Evolutionary conservation across 2,113 vertebrate species (phyloP).

Genomic region (Pithys albifrons): DNA sequence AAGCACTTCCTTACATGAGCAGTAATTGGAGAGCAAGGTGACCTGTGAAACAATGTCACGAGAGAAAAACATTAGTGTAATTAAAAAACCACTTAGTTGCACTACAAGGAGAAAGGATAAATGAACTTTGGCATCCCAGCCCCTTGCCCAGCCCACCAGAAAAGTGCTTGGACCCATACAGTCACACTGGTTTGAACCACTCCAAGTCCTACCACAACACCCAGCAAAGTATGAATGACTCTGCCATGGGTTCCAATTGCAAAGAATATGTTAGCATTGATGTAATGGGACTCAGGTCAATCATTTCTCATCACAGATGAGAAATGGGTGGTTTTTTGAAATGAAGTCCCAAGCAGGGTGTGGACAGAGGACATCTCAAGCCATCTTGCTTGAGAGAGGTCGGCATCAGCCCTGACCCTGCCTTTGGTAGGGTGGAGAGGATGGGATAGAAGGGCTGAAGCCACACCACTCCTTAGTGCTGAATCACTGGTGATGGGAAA

Average conservation of each 20-base stretch:
- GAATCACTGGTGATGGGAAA: neutral
- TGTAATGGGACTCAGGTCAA: neutral
- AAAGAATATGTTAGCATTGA: neutral
- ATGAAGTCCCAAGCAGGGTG: neutral
- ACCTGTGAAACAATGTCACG: slow-evolving; percentile 19
- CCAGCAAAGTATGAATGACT: neutral
- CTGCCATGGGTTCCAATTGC: neutral
- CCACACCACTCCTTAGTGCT: neutral
- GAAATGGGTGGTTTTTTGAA: neutral
- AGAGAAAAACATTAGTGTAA: slow-evolving; percentile 41
- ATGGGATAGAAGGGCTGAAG: neutral
- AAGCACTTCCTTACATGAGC: slow-evolving; percentile 26
- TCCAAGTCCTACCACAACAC: neutral
- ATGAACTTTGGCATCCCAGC: slow-evolving; percentile 4
- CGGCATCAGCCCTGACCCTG: neutral
- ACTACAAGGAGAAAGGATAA: slow-evolving; percentile 14
- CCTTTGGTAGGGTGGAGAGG: rapidly evolving
- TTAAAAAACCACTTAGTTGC: slow-evolving; percentile 52
- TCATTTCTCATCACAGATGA: neutral
- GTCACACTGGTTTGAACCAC: neutral
- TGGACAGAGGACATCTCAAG: neutral
- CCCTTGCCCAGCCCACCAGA: neutral
- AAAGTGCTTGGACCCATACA: neutral
- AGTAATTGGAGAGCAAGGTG: slow-evolving; percentile 41
- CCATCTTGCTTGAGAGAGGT: neutral